Evolutionary conservation across 2,113 vertebrate genomes (phyloP), one percentile per base, ranked within the genome.

Genomic region (Labeo catla): DNA sequence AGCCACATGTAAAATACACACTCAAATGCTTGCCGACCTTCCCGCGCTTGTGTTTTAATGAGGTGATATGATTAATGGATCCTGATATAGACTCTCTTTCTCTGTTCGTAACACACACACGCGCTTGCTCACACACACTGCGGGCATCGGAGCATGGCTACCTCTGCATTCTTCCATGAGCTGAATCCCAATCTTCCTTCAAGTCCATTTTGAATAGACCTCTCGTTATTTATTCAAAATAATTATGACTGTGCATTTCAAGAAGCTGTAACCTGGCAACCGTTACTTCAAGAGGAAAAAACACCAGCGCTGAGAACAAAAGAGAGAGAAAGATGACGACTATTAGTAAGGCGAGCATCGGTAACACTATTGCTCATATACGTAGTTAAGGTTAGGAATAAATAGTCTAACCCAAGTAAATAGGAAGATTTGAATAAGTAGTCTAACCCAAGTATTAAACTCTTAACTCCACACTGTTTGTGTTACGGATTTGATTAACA

Each of bases 181-280:
- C 78, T 83, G 88, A 90, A 90, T 90, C 73, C 80, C 78, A 86
- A 90, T 87, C 65, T 86, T 88, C 45, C 50, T 59, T 86, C 84
- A 83, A 86, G 80, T 87, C 79, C 45, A 83, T 86, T 85, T 54
- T 87, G 87, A 89, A 90, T 87, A 86, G 86, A 80, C 81, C 85
- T 81, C 86, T 91, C 74, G 80, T 91, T 89, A 89, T 90, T 89
- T 88, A 86, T 89, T 87, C 85, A 80, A 89, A 89, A 89, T 89
- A 91, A 91, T 91, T 89, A 90, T 81, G 86, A 91, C 86, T 87
- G 76, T 86, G 87, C 85, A 86, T 90, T 89, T 88, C 74, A 77
- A 87, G 73, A 87, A 82, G 86, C 87, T 47, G 87, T 91, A 89
- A 89, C 90, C 90, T 87, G 85, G 91, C 90, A 91, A 91, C 90